Conservation (phyloP, 2,888 invertebrate species). For the Psylliodes chrysocephalus region DNA sequence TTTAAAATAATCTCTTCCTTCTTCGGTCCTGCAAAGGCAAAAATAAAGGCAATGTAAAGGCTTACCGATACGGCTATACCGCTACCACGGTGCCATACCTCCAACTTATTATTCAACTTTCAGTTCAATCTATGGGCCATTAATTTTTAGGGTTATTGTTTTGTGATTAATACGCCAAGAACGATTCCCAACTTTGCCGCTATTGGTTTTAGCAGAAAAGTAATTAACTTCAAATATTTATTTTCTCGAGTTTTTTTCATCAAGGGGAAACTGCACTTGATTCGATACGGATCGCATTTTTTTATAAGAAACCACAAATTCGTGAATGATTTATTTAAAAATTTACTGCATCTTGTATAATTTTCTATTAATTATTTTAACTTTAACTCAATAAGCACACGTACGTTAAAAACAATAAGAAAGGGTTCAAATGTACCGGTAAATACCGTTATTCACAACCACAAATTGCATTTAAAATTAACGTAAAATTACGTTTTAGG, state of each 20-base stretch:
- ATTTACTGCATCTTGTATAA: too few species aligned
- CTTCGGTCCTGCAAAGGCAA: neutral
- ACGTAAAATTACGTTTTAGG: too few species aligned
- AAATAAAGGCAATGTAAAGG: constrained; percentile 24
- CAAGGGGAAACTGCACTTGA: neutral
- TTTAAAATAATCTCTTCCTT: too few species aligned
- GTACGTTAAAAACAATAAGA: too few species aligned
- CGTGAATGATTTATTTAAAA: too few species aligned
- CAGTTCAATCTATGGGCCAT: constrained; percentile 51
- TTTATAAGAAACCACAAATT: neutral
- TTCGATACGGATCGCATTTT: neutral
- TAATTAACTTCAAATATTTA: constrained; percentile 40
- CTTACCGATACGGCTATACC: constrained; percentile 37
- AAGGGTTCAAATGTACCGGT: too few species aligned
- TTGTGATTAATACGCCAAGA: constrained; percentile 52
- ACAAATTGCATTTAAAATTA: too few species aligned
- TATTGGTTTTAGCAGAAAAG: constrained; percentile 25
- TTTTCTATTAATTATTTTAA: too few species aligned
- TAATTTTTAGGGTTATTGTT: constrained; percentile 57
- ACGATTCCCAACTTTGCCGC: constrained; percentile 39
- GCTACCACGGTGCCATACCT: constrained; percentile 20
- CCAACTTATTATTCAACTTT: constrained; percentile 53
- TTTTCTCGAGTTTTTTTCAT: constrained; percentile 26
- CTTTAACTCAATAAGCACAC: too few species aligned
- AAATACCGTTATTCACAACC: too few species aligned